Percentiles rank a stretch among this genome's conserved stretches.
phyloP scores from a whole-genome alignment of 2,113 vertebrate species.

The Arenaria interpres region DNA sequence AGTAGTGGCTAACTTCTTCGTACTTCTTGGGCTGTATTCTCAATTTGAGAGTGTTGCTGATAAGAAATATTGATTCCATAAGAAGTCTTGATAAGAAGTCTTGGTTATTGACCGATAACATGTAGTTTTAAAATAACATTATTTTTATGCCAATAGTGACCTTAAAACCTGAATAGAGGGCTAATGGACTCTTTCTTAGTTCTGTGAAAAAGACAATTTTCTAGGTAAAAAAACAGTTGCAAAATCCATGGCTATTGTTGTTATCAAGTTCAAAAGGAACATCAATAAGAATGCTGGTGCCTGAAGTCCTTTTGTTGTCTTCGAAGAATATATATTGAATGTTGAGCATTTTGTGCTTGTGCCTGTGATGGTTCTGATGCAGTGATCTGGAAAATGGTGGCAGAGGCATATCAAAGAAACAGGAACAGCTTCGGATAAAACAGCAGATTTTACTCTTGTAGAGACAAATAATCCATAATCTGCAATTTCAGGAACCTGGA shows the following conservation, averaged over 20 bases:
- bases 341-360: neutral
- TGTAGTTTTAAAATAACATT: neutral
- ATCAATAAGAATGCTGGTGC: neutral
- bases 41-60: neutral
- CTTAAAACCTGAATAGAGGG: neutral
- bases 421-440: neutral
- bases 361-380: neutral
- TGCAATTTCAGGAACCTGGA: neutral
- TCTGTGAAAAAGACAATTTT: neutral
- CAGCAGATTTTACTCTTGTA: neutral
- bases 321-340: neutral
- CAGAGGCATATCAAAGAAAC: neutral
- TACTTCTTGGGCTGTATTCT: neutral
- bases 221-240: neutral
- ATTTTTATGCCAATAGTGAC: neutral
- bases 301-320: neutral
- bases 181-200: neutral
- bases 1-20: neutral
- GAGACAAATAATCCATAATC: neutral
- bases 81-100: neutral
- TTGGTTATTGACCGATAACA: neutral
- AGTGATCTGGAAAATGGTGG: neutral
- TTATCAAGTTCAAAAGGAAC: neutral
- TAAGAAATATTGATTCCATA: neutral
- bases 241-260: neutral